These are phyloP conservation scores for Asteroscopus sphinx DNA, from an alignment of 2,888 invertebrate species.

Conservation along the genomic window DNA sequence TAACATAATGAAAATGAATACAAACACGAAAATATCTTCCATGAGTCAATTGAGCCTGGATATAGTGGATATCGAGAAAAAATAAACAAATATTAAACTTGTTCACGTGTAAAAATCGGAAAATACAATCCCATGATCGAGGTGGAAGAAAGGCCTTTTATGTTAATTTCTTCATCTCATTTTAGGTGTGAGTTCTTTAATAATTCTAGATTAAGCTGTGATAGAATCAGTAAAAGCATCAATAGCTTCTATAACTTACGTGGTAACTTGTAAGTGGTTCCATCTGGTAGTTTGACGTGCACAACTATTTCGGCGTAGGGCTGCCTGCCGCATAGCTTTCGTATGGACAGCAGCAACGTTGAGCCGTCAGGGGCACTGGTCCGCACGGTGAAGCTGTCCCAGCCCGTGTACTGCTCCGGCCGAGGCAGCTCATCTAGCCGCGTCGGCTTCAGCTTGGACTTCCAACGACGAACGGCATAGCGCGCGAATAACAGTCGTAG, in stretches of 20 bases:
- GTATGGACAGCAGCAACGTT: slow-evolving; percentile 87
- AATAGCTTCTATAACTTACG: slow-evolving; percentile 73
- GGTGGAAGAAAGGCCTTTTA: too few species aligned
- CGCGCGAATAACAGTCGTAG: slow-evolving; percentile 81
- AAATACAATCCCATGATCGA: too few species aligned
- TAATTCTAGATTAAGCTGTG: too few species aligned
- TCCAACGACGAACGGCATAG: slow-evolving; percentile 79
- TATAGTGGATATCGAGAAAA: too few species aligned
- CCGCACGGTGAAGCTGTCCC: slow-evolving; percentile 83
- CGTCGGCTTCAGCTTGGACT: slow-evolving; percentile 61
- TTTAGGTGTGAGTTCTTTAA: too few species aligned
- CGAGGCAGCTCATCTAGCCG: slow-evolving; percentile 69
- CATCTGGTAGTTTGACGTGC: slow-evolving; percentile 81
- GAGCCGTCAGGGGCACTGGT: slow-evolving; percentile 90
- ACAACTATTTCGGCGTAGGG: slow-evolving; percentile 89
- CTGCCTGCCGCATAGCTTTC: slow-evolving; percentile 80
- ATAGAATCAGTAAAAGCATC: too few species aligned
- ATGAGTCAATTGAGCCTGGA: too few species aligned
- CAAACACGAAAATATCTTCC: too few species aligned
- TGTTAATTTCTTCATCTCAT: too few species aligned
- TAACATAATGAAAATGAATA: neutral
- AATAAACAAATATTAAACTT: too few species aligned
- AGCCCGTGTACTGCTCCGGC: slow-evolving; percentile 67
- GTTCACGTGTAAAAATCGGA: too few species aligned
- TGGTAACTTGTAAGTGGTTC: slow-evolving; percentile 72